Evolutionary conservation across 2,888 invertebrate genomes (phyloP).

Genomic region (Hesperia comma): DNA sequence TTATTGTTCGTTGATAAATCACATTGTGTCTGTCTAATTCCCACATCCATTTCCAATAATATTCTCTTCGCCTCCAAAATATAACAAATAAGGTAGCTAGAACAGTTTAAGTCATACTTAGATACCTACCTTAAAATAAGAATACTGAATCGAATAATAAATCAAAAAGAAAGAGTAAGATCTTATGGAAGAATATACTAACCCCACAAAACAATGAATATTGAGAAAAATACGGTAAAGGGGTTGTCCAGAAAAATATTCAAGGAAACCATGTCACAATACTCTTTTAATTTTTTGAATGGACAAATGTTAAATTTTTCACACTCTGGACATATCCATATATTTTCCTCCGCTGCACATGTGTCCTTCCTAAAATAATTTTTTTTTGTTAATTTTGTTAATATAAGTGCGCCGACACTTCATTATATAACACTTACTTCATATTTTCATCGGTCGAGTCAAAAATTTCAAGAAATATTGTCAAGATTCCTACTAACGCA

Average conservation of each 20-base stretch:
- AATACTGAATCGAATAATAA: background rate
- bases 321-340: slow-evolving; percentile 83
- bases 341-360: slow-evolving; percentile 16
- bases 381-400: background rate
- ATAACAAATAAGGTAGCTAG: slow-evolving; percentile 40
- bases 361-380: slow-evolving; percentile 9
- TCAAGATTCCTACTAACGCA: slow-evolving; percentile 62
- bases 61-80: slow-evolving; percentile 45
- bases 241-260: slow-evolving; percentile 62
- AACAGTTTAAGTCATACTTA: background rate
- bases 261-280: slow-evolving; percentile 78
- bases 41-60: slow-evolving; percentile 47
- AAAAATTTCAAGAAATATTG: slow-evolving; percentile 41
- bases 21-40: slow-evolving; percentile 41
- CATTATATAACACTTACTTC: background rate
- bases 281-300: slow-evolving; percentile 74
- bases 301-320: slow-evolving; percentile 67
- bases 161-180: background rate
- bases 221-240: slow-evolving; percentile 20
- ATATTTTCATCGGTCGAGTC: slow-evolving; percentile 11
- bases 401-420: too few species aligned
- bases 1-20: slow-evolving; percentile 32
- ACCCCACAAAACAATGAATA: slow-evolving; percentile 29
- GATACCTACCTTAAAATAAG: background rate
- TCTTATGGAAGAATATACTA: background rate